Evolutionary conservation across 2,113 vertebrate species (phyloP), one percentile per base, ranked within the genome.

Genomic region (Raphicerus campestris): DNA sequence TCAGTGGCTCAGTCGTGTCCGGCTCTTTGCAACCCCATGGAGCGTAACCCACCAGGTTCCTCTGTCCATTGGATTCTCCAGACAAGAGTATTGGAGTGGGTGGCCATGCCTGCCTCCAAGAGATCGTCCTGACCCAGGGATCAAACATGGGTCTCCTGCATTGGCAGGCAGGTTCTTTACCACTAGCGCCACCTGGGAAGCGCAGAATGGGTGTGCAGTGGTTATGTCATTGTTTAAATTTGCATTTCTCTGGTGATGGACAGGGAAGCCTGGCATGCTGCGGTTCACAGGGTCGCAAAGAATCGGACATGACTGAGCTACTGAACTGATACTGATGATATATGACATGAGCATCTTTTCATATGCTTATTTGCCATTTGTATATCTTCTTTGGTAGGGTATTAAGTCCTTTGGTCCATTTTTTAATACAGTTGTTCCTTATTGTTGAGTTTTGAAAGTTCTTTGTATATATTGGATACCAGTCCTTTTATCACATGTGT

Each of bases 271-370:
- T 39, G n/a, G 19, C 66, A 10, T 39, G n/a, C 66, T 70, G n/a
- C 0, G 0, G 4, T 70, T 70, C 66, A 70, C 35, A 10, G 63
- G n/a, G 63, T 70, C n/a, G 0, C 19, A 39, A n/a, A 17, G n/a
- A 39, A n/a, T 70, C 0, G 5, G 66, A 70, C n/a, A 70, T 0
- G 0, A 39, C 66, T 70, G 66, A 70, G n/a, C 0, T 1, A 39
- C 66, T 70, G 66, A 70, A 70, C n/a, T 70, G 66, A 70, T 39
- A 35, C n/a, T 70, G 63, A 66, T 70, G 19, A 39, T 60, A 81
- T 26, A 47, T 32, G 56, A 51, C 51, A 60, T 92, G 78, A 92
- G 9, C 49, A 55, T 70, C n/a, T 92, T 53, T 83, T 82, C 58
- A 53, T 82, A 42, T 66, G 58, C 56, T 63, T 82, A 55, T 55